Evolutionary conservation across 2,888 invertebrate genomes (phyloP).

Genomic region (Urechis unicinctus): DNA sequence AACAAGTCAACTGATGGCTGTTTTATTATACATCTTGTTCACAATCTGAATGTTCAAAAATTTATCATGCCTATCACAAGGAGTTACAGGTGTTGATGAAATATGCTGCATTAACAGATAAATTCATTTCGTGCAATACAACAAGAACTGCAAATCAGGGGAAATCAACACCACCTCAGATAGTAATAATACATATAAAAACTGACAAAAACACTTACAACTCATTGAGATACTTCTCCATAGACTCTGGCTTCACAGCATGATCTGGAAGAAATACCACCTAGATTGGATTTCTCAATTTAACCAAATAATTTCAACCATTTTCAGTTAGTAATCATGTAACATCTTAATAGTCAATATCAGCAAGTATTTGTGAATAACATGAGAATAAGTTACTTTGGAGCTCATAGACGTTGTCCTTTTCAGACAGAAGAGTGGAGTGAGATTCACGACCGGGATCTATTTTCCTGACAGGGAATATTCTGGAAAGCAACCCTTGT

Average conservation of each 20-base stretch:
- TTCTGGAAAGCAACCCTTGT: conserved; percentile 3
- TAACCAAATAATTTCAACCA: neutral
- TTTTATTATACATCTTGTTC: no score
- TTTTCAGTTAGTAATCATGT: neutral
- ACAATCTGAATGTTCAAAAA: no score
- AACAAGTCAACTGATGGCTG: no score
- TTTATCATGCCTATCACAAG: no score
- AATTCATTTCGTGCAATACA: no score
- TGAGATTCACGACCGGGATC: conserved; percentile 94
- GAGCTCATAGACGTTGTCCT: conserved; percentile 89
- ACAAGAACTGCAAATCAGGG: no score
- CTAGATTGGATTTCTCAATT: neutral
- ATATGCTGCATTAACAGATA: no score
- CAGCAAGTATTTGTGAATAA: neutral
- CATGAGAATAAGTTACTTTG: conserved; percentile 58
- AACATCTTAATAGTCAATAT: no score
- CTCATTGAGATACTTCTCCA: conserved; percentile 78
- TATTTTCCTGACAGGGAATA: conserved; percentile 57
- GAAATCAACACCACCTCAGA: no score
- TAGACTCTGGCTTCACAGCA: conserved; percentile 83
- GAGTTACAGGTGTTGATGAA: no score
- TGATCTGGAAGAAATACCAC: conserved; percentile 58
- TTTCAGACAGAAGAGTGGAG: conserved; percentile 92
- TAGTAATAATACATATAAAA: neutral
- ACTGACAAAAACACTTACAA: conserved; percentile 64